A percentile compares a stretch with the other conserved stretches of the same genome.
These are phyloP conservation scores for Hydraecia micacea DNA, from an alignment of 2,888 invertebrate species.

Conservation along the genomic window DNA sequence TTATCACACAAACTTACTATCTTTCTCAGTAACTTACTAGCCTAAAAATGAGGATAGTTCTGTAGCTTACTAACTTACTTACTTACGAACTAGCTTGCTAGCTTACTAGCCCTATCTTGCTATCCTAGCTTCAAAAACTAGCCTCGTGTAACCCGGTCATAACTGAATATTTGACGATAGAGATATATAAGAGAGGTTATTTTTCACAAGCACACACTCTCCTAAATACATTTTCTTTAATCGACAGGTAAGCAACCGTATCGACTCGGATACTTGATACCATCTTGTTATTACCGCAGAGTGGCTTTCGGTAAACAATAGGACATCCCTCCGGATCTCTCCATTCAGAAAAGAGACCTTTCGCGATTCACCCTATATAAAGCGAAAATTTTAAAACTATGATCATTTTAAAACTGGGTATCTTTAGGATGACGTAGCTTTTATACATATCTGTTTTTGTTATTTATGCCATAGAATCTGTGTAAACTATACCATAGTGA, in stretches of 20 bases:
- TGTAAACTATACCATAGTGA: neutral
- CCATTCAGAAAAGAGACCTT: constrained; percentile 20
- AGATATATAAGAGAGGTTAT: constrained; percentile 5
- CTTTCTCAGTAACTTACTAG: neutral
- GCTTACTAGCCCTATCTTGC: neutral
- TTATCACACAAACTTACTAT: neutral
- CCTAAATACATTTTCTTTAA: constrained; percentile 34
- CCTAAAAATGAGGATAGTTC: neutral
- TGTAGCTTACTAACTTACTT: neutral
- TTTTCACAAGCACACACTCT: constrained; percentile 32
- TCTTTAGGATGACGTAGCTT: neutral
- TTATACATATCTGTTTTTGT: neutral
- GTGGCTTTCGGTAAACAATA: constrained; percentile 34
- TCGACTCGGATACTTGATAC: constrained; percentile 33
- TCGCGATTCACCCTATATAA: constrained; percentile 11
- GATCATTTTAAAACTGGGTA: neutral
- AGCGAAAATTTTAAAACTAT: neutral
- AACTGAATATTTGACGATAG: constrained; percentile 5
- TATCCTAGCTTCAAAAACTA: neutral
- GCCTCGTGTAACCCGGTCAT: neutral
- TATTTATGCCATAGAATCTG: no score
- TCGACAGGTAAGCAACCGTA: constrained; percentile 39
- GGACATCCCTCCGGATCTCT: constrained; percentile 26
- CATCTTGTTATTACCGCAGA: constrained; percentile 21
- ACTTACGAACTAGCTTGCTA: neutral